A percentile compares a stretch with the other conserved stretches of the same genome.
Evolutionary conservation across 2,888 invertebrate genomes (phyloP).

Genomic region (Drosophila maculinotata): DNA sequence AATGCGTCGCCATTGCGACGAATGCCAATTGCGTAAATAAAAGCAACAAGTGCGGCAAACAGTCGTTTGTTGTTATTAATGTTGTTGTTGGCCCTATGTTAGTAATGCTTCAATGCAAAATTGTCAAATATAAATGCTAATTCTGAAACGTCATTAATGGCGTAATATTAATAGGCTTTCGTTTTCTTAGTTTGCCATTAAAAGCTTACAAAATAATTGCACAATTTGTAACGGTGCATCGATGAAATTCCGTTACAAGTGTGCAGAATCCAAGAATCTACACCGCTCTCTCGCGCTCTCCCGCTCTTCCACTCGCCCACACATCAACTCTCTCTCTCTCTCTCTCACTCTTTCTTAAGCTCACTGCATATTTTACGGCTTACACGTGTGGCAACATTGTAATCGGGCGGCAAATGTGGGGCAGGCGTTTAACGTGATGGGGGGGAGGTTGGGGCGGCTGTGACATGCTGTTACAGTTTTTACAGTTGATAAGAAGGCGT

Average conservation of each 20-base stretch:
- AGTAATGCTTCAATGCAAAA: conserved; percentile 26
- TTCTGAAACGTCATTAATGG: conserved; percentile 28
- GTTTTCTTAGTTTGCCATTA: not conserved
- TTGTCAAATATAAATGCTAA: conserved; percentile 43
- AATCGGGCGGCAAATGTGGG: conserved; percentile 12
- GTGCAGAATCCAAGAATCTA: conserved; percentile 21
- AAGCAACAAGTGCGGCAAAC: conserved; percentile 59
- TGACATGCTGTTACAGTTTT: conserved; percentile 43
- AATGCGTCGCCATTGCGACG: conserved; percentile 40
- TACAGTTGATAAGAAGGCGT: conserved; percentile 50
- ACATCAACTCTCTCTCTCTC: not conserved
- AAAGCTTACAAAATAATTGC: conserved; percentile 16
- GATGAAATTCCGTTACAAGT: conserved; percentile 15
- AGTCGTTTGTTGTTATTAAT: conserved; percentile 8
- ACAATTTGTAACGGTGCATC: conserved; percentile 39
- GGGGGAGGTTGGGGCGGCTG: conserved; percentile 5
- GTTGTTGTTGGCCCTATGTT: conserved; percentile 28
- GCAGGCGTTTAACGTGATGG: conserved; percentile 1
- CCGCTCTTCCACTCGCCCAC: too few species aligned
- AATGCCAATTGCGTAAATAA: conserved; percentile 74
- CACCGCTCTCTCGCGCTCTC: not conserved
- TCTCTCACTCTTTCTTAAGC: conserved; percentile 10
- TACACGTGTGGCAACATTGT: conserved; percentile 73
- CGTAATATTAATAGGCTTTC: conserved; percentile 9
- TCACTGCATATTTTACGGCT: conserved; percentile 54